A percentile compares a stretch with the other conserved stretches of the same genome.
phyloP scores from a whole-genome alignment of 2,888 invertebrate species.

The Leptopterna dolabrata region DNA sequence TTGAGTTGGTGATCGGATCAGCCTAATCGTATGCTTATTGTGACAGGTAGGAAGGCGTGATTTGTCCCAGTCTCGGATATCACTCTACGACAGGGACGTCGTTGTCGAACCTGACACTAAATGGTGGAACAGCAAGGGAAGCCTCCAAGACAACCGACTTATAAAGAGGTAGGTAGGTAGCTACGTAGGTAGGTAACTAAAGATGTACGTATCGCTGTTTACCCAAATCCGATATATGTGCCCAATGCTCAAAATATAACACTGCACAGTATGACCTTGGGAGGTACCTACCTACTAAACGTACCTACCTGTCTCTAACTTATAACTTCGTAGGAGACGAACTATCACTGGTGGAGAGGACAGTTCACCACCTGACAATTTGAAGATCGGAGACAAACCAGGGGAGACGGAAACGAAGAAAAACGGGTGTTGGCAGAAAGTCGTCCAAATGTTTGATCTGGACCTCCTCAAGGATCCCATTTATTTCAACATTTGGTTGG shows the following conservation, averaged over 20 bases:
- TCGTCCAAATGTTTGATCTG: slow-evolving; percentile 74
- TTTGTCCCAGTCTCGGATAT: slow-evolving; percentile 34
- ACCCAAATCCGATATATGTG: too few relatives aligned
- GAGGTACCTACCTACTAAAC: too few relatives aligned
- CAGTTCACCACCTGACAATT: neutral
- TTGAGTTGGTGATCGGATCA: too few relatives aligned
- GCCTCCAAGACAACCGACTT: neutral
- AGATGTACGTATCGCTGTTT: too few relatives aligned
- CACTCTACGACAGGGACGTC: slow-evolving; percentile 29
- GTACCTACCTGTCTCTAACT: too few relatives aligned
- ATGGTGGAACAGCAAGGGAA: slow-evolving; percentile 57
- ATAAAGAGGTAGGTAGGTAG: neutral
- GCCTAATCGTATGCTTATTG: neutral
- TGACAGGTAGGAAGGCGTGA: slow-evolving; percentile 55
- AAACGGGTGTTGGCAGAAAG: slow-evolving; percentile 40
- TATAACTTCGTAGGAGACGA: neutral
- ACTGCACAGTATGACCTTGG: too few relatives aligned
- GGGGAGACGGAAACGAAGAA: neutral
- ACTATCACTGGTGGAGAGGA: neutral
- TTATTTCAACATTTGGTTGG: slow-evolving; percentile 75
- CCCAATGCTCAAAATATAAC: too few relatives aligned
- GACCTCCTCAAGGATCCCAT: slow-evolving; percentile 75
- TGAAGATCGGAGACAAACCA: neutral
- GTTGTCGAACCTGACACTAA: slow-evolving; percentile 51
- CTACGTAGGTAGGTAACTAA: too few relatives aligned